Percentiles rank a stretch among this genome's conserved stretches.
Evolutionary conservation across 1,140 invertebrate genomes (phyloP).

Genomic region (Steinernema feltiae): DNA sequence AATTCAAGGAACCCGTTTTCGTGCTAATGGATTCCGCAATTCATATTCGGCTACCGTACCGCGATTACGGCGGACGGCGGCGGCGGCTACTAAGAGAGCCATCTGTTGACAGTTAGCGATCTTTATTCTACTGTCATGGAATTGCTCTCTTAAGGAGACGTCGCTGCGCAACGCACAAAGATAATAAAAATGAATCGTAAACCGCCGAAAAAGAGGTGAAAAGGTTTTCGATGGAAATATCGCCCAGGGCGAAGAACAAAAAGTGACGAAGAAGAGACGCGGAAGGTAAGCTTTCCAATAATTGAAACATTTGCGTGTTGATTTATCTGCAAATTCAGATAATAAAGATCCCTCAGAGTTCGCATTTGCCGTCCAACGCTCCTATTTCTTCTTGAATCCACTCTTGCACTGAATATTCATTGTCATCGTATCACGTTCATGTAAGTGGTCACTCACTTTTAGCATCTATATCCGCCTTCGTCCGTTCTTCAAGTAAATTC

Average conservation of each 20-base stretch:
- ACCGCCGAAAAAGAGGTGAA: neutral
- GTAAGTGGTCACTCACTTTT: too few relatives aligned
- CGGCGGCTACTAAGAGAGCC: slow-evolving; percentile 13
- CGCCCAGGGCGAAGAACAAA: neutral
- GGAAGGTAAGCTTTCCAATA: neutral
- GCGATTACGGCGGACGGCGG: neutral
- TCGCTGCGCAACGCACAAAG: neutral
- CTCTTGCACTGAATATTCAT: too few relatives aligned
- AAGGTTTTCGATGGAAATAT: neutral
- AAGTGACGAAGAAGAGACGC: neutral
- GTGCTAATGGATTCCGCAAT: neutral
- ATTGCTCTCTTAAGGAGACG: slow-evolving; percentile 15
- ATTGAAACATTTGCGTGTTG: too few relatives aligned
- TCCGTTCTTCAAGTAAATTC: too few relatives aligned
- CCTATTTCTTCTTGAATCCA: too few relatives aligned
- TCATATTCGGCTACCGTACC: neutral
- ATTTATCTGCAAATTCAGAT: too few relatives aligned
- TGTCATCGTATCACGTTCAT: too few relatives aligned
- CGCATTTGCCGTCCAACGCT: too few relatives aligned
- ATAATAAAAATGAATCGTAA: slow-evolving; percentile 6
- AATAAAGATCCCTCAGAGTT: too few relatives aligned
- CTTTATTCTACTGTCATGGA: slow-evolving; percentile 11
- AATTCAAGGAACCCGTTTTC: neutral
- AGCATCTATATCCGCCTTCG: too few relatives aligned
- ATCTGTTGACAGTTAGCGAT: slow-evolving; percentile 9